Percentiles rank a stretch among this genome's conserved stretches.
Evolutionary conservation across 1,140 invertebrate genomes (phyloP).

Genomic region (Dendroctonus valens): DNA sequence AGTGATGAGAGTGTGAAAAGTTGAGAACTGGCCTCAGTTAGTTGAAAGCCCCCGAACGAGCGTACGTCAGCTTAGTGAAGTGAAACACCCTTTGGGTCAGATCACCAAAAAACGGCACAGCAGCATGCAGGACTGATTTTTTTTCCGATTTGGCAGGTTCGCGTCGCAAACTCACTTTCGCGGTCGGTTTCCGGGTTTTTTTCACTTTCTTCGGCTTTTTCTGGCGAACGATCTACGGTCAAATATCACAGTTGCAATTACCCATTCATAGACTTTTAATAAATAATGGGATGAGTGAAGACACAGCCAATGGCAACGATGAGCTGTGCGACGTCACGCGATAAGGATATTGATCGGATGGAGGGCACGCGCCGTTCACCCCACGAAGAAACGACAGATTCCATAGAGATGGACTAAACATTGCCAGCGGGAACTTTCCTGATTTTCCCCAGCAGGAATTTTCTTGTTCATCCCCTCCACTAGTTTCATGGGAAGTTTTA

Average conservation of each 20-base stretch:
- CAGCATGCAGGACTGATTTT: constrained; percentile 21
- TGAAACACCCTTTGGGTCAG: constrained; percentile 18
- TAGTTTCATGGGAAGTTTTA: constrained; percentile 9
- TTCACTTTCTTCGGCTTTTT: constrained; percentile 31
- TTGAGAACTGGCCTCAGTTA: too few relatives aligned
- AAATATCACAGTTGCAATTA: constrained; percentile 51
- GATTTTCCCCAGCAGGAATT: constrained; percentile 1
- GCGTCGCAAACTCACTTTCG: constrained; percentile 11
- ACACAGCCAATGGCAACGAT: constrained; percentile 43
- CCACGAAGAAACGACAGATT: too few relatives aligned
- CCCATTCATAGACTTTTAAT: constrained; percentile 52
- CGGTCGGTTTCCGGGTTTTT: constrained; percentile 5
- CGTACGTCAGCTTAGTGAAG: neutral
- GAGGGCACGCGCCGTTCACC: constrained; percentile 16
- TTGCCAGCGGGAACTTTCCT: neutral
- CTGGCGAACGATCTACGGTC: constrained; percentile 37
- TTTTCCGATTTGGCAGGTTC: neutral
- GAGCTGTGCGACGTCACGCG: constrained; percentile 43
- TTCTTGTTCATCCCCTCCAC: constrained; percentile 1
- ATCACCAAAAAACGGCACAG: constrained; percentile 24
- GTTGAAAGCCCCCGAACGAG: too few relatives aligned
- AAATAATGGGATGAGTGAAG: constrained; percentile 52
- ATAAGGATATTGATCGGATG: constrained; percentile 41
- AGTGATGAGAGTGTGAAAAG: too few relatives aligned
- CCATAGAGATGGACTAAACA: too few relatives aligned